phyloP scores from a whole-genome alignment of 2,113 vertebrate genomes.

The Hippocampus zosterae region DNA sequence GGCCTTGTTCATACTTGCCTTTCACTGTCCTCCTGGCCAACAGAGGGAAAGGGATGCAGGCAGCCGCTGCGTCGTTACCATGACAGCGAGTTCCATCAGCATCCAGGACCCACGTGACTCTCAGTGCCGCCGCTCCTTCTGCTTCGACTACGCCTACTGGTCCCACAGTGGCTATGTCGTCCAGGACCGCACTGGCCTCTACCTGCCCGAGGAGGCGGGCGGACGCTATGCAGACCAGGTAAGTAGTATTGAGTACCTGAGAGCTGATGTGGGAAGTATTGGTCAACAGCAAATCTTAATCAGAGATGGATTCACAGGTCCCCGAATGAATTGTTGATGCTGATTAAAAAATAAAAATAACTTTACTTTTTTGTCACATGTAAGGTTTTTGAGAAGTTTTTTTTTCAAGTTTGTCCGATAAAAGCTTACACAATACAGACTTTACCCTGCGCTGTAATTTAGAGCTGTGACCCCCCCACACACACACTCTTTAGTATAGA shows the following conservation, averaged over 20 bases:
- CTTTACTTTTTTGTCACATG: too few relatives aligned
- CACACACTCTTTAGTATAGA: background rate
- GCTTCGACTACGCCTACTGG: constrained; percentile 77
- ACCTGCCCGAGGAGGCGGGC: constrained; percentile 67
- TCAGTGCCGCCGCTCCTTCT: constrained; percentile 68
- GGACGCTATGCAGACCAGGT: constrained; percentile 80
- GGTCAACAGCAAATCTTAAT: too few relatives aligned
- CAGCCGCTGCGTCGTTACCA: constrained; percentile 73
- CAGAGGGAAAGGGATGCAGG: constrained; percentile 78
- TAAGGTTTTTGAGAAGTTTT: too few relatives aligned
- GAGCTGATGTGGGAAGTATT: too few relatives aligned
- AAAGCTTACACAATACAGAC: too few relatives aligned
- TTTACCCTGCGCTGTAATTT: too few relatives aligned
- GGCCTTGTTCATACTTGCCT: background rate
- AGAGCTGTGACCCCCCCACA: too few relatives aligned
- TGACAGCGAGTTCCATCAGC: constrained; percentile 70
- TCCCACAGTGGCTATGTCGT: constrained; percentile 72
- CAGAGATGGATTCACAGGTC: too few relatives aligned
- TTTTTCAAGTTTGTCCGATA: too few relatives aligned
- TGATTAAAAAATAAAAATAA: too few relatives aligned
- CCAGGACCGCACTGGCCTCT: constrained; percentile 60
- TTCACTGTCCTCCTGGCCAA: background rate
- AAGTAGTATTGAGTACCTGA: constrained; percentile 17
- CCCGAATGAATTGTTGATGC: too few relatives aligned
- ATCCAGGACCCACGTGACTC: constrained; percentile 70